These are phyloP conservation scores for Crotophaga sulcirostris DNA, from an alignment of 2,113 vertebrate genomes.

Conservation along the genomic window DNA sequence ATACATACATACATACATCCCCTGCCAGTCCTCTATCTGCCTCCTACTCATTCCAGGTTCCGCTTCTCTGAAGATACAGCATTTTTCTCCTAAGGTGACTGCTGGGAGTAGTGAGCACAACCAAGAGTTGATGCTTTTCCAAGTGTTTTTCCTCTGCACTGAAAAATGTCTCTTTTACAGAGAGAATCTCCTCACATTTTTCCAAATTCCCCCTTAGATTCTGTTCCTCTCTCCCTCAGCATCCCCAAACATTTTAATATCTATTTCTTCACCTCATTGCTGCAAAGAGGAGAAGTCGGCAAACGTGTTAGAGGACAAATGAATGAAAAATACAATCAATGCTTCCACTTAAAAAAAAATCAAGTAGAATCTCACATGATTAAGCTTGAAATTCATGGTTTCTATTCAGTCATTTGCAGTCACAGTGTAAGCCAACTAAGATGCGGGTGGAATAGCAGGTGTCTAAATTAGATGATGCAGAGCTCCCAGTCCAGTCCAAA, in stretches of 20 bases:
- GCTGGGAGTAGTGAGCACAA: not conserved
- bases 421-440: not conserved
- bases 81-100: not conserved
- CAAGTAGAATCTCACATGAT: not conserved
- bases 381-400: not conserved
- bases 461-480: not conserved
- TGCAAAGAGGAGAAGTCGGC: not conserved
- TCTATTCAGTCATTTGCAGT: not conserved
- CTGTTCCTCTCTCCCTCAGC: not conserved
- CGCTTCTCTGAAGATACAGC: not conserved
- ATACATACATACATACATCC: not conserved
- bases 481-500: not conserved
- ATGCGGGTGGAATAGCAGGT: not conserved
- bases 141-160: not conserved
- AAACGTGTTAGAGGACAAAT: not conserved
- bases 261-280: not conserved
- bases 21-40: not conserved
- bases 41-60: not conserved
- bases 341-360: not conserved
- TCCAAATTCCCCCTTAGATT: not conserved
- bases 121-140: not conserved
- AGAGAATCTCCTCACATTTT: not conserved
- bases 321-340: not conserved
- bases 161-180: not conserved
- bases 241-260: not conserved